Evolutionary conservation across 1,140 invertebrate genomes (phyloP), one percentile per base, ranked within the genome.

Genomic region (Atopsyche davidsoni): DNA sequence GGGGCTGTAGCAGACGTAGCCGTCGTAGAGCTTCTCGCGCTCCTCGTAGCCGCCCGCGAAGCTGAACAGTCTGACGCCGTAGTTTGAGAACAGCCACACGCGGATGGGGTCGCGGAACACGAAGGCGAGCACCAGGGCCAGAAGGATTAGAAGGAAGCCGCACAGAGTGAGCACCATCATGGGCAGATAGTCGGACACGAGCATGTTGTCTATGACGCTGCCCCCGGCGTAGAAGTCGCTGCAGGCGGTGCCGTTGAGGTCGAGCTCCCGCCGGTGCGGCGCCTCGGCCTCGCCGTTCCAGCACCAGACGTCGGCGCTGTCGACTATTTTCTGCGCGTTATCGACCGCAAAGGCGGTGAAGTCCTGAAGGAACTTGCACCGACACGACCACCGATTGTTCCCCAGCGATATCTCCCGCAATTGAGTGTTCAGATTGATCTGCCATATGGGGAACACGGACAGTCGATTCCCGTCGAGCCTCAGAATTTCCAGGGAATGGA

Each of bases 1-100:
- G 14, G 89, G 86, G 52, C 89, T 92, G 71, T 96, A 95, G 51
- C 90, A 85, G 2, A 96, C 83, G 67, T 93, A 95, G 25, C 88
- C 91, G 64, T 96, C 94, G 68, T 92, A 96, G 9, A 91, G 71
- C 59, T 92, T 92, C 61, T 91, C 87, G 39, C 81, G 79, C 55
- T 89, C 86, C 62, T 86, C 84, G 60, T 78, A 81, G 46, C 72
- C 51, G 53, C 71, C 61, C 59, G 71, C 62, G 69, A 80, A 69
- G 64, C 73, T 82, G 54, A 85, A 87, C 22, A 92, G 77, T 16
- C 89, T 76, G 1, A 92, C 78, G 2, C 89, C 89, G 68, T 92
- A 93, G 50, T 86, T 83, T 2, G 89, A 84, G 62, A 89, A 92
- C 2, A 91, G 75, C 89, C 89, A 93, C 23, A 92, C 83, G 46